Conservation (phyloP, 1,140 invertebrate genomes). For the Drosophila nigromelanica region DNA sequence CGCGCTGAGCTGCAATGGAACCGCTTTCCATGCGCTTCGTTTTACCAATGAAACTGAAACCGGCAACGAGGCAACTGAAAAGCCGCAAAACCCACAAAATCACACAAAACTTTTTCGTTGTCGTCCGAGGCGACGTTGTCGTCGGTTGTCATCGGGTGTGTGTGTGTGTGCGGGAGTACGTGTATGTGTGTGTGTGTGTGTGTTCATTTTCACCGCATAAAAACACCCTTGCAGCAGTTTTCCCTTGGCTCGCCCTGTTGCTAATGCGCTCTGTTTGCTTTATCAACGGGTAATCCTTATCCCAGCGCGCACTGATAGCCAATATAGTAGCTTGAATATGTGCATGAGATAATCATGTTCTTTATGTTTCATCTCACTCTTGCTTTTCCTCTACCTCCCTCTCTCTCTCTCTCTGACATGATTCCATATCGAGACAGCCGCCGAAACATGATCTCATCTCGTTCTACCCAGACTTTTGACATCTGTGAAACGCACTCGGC, state of each 20-base stretch:
- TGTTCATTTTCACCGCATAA: conserved; percentile 11
- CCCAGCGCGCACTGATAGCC: conserved; percentile 33
- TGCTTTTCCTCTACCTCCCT: not conserved
- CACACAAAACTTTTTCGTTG: conserved; percentile 40
- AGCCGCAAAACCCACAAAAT: conserved; percentile 46
- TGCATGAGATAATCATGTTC: conserved; percentile 47
- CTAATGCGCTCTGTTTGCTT: conserved; percentile 39
- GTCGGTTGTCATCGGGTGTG: conserved; percentile 34
- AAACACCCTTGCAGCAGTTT: conserved; percentile 20
- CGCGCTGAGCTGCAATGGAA: conserved; percentile 47
- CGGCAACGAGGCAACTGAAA: conserved; percentile 61
- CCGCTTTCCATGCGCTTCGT: conserved; percentile 68
- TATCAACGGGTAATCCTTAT: conserved; percentile 46
- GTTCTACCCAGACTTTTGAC: not conserved
- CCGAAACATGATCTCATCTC: conserved; percentile 67
- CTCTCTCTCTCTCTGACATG: not conserved
- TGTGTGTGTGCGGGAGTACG: not conserved
- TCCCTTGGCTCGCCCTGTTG: conserved; percentile 18
- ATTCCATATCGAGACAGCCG: conserved; percentile 8
- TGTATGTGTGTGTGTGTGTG: not conserved
- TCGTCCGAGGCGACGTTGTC: conserved; percentile 2
- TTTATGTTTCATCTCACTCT: conserved; percentile 9
- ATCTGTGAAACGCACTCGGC: conserved; percentile 24
- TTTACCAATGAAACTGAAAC: conserved; percentile 74
- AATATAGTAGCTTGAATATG: conserved; percentile 4